These are phyloP conservation scores for Paragorgia papillata DNA, from an alignment of 92 coral and sea anemone species.

Conservation along the genomic window DNA sequence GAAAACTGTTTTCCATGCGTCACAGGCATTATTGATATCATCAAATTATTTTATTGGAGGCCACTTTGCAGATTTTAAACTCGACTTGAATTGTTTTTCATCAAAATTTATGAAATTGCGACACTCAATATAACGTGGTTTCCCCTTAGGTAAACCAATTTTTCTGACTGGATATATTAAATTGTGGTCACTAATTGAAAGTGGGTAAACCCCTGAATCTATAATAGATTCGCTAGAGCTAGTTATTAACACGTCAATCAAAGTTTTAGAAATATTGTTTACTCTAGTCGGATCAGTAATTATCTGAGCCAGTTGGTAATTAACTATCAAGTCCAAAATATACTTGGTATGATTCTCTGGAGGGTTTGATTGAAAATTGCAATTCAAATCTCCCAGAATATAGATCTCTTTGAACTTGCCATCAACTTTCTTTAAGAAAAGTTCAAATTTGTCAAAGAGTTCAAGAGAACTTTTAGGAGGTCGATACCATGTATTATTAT, in stretches of 20 bases:
- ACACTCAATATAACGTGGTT: conserved; percentile 29
- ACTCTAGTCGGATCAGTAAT: conserved; percentile 24
- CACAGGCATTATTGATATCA: conserved; percentile 32
- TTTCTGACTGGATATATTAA: conserved; percentile 34
- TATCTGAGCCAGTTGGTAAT: conserved; percentile 24
- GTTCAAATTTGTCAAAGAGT: conserved; percentile 45
- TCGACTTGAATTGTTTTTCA: conserved; percentile 4
- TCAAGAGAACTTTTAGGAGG: conserved; percentile 37
- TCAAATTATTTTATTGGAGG: conserved; percentile 2
- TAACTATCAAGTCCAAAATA: conserved; percentile 50
- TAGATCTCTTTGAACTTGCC: conserved; percentile 40
- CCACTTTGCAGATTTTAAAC: conserved; percentile 15
- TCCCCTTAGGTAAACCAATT: conserved; percentile 29
- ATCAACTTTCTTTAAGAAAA: conserved; percentile 22
- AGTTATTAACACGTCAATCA: conserved; percentile 31
- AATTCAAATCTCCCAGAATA: conserved; percentile 57
- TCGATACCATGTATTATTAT: conserved; percentile 60
- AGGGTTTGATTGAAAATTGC: conserved; percentile 22
- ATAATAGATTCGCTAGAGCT: background rate
- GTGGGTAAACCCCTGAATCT: conserved; percentile 6
- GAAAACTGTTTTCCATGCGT: conserved; percentile 38
- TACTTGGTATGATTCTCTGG: conserved; percentile 51
- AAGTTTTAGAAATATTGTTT: conserved; percentile 14
- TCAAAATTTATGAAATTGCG: conserved; percentile 21
- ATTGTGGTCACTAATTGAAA: conserved; percentile 44